A percentile compares a stretch with the other conserved stretches of the same genome.
Conservation (phyloP, 1,140 invertebrate genomes). For the Drosophila parabipectinata region DNA sequence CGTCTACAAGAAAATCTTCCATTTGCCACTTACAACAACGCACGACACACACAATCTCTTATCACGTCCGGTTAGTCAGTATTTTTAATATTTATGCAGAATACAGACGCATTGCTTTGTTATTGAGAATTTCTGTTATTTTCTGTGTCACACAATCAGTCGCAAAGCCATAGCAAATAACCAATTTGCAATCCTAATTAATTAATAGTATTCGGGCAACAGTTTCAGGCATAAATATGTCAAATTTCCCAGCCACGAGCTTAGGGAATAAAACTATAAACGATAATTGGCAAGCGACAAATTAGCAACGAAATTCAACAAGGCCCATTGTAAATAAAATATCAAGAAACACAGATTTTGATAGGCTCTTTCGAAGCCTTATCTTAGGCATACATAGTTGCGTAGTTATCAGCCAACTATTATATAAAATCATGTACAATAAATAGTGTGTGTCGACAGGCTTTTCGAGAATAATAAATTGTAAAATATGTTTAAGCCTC, state of each 20-base stretch:
- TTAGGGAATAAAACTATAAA: background rate
- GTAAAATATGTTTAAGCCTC: too few species aligned
- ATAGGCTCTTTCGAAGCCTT: slow-evolving; percentile 19
- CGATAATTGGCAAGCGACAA: background rate
- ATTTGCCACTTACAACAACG: slow-evolving; percentile 15
- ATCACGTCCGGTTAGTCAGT: slow-evolving; percentile 15
- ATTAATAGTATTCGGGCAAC: background rate
- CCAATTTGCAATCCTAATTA: background rate
- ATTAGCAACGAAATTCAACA: background rate
- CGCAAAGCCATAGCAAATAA: background rate
- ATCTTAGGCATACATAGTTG: slow-evolving; percentile 21
- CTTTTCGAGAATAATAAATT: background rate
- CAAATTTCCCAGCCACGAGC: background rate
- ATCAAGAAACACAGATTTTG: background rate
- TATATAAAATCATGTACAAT: slow-evolving; percentile 15
- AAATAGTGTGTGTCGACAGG: slow-evolving; percentile 7
- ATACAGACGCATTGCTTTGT: too few species aligned
- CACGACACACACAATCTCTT: slow-evolving; percentile 32
- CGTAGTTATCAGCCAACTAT: slow-evolving; percentile 28
- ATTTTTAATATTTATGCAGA: too few species aligned
- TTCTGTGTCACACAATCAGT: too few species aligned
- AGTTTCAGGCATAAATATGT: background rate
- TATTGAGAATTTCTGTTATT: too few species aligned
- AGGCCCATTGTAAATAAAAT: slow-evolving; percentile 2
- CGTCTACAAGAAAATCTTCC: slow-evolving; percentile 59